These are phyloP conservation scores for Symphodus melops DNA, from an alignment of 2,113 vertebrate species.

Conservation along the genomic window DNA sequence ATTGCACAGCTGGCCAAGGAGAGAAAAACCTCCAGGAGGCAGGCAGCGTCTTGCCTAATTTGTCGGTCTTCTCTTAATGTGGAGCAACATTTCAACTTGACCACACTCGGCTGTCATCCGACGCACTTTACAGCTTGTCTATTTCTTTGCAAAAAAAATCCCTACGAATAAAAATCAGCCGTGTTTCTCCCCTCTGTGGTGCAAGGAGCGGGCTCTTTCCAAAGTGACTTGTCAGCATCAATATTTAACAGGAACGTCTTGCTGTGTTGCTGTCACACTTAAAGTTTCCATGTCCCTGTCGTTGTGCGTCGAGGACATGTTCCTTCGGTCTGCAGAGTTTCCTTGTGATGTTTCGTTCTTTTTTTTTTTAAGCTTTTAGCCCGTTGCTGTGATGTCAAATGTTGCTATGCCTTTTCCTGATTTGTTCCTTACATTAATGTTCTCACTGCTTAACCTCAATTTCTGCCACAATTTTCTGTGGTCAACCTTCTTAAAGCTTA, in stretches of 20 bases:
- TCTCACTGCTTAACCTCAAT: conserved; percentile 1
- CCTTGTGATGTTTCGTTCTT: not conserved
- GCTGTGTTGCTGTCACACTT: conserved; percentile 65
- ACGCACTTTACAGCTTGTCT: conserved; percentile 29
- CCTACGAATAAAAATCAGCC: conserved; percentile 23
- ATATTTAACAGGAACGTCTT: conserved; percentile 71
- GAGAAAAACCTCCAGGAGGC: conserved; percentile 4
- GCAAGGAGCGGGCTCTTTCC: conserved; percentile 48
- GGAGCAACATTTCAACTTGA: conserved; percentile 22
- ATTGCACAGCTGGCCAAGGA: conserved; percentile 21
- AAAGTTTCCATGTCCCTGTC: conserved; percentile 46
- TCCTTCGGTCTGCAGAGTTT: conserved; percentile 2
- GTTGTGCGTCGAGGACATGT: conserved; percentile 16
- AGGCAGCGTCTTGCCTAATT: conserved; percentile 21
- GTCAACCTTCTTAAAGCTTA: conserved; percentile 14
- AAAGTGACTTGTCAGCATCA: conserved; percentile 65
- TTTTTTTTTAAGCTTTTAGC: not conserved
- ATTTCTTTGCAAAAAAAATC: conserved; percentile 18
- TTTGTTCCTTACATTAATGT: not conserved
- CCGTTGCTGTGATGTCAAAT: too few species aligned
- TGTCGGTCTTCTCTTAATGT: conserved; percentile 32
- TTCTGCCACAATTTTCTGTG: not conserved
- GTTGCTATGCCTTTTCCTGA: not conserved
- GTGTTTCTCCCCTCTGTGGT: conserved; percentile 32
- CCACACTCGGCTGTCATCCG: conserved; percentile 15